Evolutionary conservation across 2,888 invertebrate genomes (phyloP), one percentile per base, ranked within the genome.

Genomic region (Xiphydria camelus): DNA sequence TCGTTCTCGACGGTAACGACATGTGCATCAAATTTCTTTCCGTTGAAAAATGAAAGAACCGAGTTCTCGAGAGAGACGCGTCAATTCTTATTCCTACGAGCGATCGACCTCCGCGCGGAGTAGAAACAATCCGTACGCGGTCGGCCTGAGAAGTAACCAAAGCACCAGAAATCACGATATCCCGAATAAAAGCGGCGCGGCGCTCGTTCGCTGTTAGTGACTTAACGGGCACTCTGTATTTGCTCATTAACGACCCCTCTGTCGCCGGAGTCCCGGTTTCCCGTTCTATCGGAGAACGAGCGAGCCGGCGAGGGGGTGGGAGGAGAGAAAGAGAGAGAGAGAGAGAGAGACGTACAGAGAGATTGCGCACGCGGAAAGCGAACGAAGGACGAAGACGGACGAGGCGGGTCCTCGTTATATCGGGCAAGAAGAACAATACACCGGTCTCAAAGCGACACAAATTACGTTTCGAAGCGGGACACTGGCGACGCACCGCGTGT

Each of bases 201-300:
- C n/a, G n/a, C 4, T 22, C 22, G 22, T 7, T 22, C 4, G 26
- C 17, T 33, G 15, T 33, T 54, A 48, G 44, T 49, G 48, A 62
- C 53, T 61, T 59, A 64, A 65, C 61, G 62, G 61, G 57, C 59
- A 55, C 58, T 54, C 61, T 57, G 54, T 63, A 60, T 65, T 62
- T 65, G 61, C 61, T 64, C 62, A 65, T 62, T 66, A 66, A 63
- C 57, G 63, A 62, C 59, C 65, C 65, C 63, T 64, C 62, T 53
- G 64, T 55, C 59, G 58, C 61, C n/a, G n/a, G 62, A 62, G 56
- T 59, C 52, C 49, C 41, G 52, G 56, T 58, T 57, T 57, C 55
- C 50, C 48, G 50, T 55, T 48, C 49, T 53, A 55, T 45, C 49
- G 46, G 26, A 19, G 41, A 40, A 47, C 31, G 35, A 43, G 36